phyloP scores from a whole-genome alignment of 2,113 vertebrate genomes.

The Erythrocercus mccallii region DNA sequence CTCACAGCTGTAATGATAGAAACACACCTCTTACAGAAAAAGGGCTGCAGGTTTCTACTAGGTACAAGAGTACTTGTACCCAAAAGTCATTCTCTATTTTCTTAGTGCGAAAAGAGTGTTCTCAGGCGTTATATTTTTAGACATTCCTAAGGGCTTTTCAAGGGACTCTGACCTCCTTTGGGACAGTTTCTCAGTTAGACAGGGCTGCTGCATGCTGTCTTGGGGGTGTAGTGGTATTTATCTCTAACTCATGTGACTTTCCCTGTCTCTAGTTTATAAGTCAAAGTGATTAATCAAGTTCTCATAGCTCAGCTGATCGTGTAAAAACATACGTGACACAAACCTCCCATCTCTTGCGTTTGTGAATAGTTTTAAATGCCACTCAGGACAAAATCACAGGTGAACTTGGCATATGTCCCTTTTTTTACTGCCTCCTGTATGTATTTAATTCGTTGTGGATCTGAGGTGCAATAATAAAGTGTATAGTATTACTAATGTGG shows the following conservation, averaged over 20 bases:
- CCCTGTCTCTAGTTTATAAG: background rate
- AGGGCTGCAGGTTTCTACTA: background rate
- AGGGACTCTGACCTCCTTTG: background rate
- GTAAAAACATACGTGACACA: background rate
- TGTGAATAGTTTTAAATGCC: background rate
- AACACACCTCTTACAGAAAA: background rate
- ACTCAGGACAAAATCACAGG: background rate
- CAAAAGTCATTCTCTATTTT: background rate
- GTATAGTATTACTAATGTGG: background rate
- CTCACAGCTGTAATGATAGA: background rate
- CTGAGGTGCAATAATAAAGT: background rate
- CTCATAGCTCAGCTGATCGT: background rate
- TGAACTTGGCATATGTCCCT: background rate
- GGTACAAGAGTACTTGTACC: background rate
- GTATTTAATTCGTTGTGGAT: background rate
- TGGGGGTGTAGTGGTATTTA: background rate
- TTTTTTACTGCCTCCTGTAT: background rate
- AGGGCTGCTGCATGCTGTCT: background rate
- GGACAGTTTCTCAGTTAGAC: background rate
- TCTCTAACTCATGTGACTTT: background rate
- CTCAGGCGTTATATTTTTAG: background rate
- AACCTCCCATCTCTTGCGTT: background rate
- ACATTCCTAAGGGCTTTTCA: background rate
- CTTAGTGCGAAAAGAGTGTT: background rate
- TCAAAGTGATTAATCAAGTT: slow-evolving; percentile 9